Evolutionary conservation across 2,888 invertebrate genomes (phyloP), one percentile per base, ranked within the genome.

Genomic region (Phasia obesa): DNA sequence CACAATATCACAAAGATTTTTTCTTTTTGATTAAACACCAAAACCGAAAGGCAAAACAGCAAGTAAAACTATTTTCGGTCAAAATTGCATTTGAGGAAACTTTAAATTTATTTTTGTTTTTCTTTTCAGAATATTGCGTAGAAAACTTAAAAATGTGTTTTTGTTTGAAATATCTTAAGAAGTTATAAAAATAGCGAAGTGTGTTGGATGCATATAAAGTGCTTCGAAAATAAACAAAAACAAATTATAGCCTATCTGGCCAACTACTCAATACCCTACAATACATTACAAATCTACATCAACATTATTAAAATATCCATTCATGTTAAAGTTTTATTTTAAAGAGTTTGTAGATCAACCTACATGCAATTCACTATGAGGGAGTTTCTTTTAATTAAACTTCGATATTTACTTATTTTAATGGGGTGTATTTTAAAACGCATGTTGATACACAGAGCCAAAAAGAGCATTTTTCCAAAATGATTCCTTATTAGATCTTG

Each of bases 71-170:
- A 7, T 60, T 25, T 59, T 23, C 35, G 49, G 9, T 53, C 17
- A 59, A 47, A 35, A 35, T 35, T 35, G 35, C 35, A 35, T 35
- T 35, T 35, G 7, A 35, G 9, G 17, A 57, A 27, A 42, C 38
- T 65, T n/a, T 65, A 65, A 67, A 67, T 23, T n/a, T 35, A n/a
- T 21, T 21, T 65, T 31, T 21, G 7, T 31, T 15, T 42, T 35
- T 31, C 1, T n/a, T 21, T 42, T 15, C n/a, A 0, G 42, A 25
- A 44, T 15, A 60, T 42, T 59, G 35, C 35, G 35, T 15, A 11
- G 2, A 42, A 42, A 42, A 42, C 38, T 42, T 35, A 35, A 35
- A 35, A 15, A 15, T 13, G 13, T 13, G 1, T 2, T 42, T 42
- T 13, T 11, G 15, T 42, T 42, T n/a, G 38, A 15, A 42, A 25